Percentiles rank a stretch among this genome's conserved stretches.
phyloP scores from a whole-genome alignment of 2,113 vertebrate genomes.

The Xiphorhynchus elegans region DNA sequence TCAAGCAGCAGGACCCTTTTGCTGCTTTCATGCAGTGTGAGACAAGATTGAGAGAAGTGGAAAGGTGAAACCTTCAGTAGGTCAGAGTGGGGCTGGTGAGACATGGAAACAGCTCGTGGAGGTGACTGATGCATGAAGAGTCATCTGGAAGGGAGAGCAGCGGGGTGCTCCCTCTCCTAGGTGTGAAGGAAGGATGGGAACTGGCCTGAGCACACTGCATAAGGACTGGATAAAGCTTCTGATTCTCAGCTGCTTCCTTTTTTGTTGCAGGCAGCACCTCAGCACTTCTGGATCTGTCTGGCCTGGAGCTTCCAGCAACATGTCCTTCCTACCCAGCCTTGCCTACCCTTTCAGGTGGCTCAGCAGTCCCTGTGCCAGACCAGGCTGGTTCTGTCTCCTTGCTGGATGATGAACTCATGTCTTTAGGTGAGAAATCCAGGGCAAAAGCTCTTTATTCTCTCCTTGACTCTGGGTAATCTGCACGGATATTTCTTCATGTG shows the following conservation, averaged over 20 bases:
- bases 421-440: conserved; percentile 81
- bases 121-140: neutral
- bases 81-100: neutral
- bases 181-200: neutral
- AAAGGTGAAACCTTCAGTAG: neutral
- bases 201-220: neutral
- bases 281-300: conserved; percentile 90
- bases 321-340: conserved; percentile 76
- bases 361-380: conserved; percentile 71
- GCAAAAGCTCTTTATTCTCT: neutral
- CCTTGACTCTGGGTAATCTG: neutral
- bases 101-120: neutral
- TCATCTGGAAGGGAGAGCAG: neutral
- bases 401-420: conserved; percentile 96
- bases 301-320: conserved; percentile 81
- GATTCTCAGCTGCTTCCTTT: neutral
- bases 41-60: neutral
- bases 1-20: neutral
- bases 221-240: neutral
- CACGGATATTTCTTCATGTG: neutral
- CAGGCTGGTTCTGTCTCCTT: conserved; percentile 80
- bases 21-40: neutral
- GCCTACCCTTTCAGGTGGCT: conserved; percentile 60
- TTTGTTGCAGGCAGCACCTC: conserved; percentile 79
- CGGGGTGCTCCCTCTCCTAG: neutral